Evolutionary conservation across 35 echinoderm and acorn worm species (phyloP).

Genomic region (Holothuria glaberrima): DNA sequence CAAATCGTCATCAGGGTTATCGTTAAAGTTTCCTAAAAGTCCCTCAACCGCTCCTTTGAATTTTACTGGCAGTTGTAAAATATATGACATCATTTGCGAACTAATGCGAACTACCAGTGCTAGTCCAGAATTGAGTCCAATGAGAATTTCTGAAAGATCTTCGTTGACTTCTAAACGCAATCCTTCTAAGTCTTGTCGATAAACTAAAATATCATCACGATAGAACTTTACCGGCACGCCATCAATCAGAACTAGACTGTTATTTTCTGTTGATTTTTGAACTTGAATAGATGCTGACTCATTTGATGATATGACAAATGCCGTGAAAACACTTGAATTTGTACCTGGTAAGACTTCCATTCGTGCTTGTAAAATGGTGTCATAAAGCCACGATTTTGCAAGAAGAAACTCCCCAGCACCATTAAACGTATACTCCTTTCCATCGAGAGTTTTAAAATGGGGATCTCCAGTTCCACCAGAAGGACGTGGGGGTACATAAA

Average conservation of each 20-base stretch:
- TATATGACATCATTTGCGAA: constrained; percentile 63
- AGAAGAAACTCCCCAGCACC: constrained; percentile 74
- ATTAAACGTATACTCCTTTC: constrained; percentile 69
- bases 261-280: constrained; percentile 30
- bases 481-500: constrained; percentile 23
- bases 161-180: background rate
- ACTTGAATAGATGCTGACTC: constrained; percentile 50
- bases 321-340: constrained; percentile 57
- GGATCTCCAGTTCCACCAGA: constrained; percentile 60
- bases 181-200: background rate
- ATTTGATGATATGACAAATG: constrained; percentile 57
- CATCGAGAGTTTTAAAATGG: constrained; percentile 67
- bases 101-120: constrained; percentile 23
- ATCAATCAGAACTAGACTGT: constrained; percentile 11
- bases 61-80: constrained; percentile 25
- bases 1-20: constrained; percentile 68
- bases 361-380: constrained; percentile 65
- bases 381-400: constrained; percentile 35
- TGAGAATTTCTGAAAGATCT: background rate
- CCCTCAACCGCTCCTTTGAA: constrained; percentile 53
- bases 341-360: constrained; percentile 56
- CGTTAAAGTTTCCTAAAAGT: constrained; percentile 75
- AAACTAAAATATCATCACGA: background rate
- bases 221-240: background rate
- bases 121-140: constrained; percentile 45